Conservation (phyloP, 2,113 vertebrate species). For the Albula glossodonta region DNA sequence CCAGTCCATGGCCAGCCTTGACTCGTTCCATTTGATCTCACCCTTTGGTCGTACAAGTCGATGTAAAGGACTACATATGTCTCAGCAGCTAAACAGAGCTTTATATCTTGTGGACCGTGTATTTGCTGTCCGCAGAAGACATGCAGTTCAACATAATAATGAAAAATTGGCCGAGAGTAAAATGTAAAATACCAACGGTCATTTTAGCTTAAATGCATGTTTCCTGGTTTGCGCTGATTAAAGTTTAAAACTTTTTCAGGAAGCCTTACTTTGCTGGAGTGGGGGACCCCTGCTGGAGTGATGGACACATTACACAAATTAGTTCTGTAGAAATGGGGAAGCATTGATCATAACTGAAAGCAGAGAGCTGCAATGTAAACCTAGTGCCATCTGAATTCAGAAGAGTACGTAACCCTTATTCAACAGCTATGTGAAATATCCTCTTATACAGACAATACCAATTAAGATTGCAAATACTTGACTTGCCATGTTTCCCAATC, state of each 20-base stretch:
- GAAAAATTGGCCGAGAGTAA: background rate
- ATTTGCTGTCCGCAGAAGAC: background rate
- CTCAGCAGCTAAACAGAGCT: background rate
- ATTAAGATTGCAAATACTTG: slow-evolving; percentile 12
- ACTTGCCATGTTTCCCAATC: slow-evolving; percentile 8
- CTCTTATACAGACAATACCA: background rate
- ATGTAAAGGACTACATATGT: background rate
- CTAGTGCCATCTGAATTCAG: slow-evolving; percentile 3
- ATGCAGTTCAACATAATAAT: background rate
- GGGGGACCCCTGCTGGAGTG: slow-evolving; percentile 58
- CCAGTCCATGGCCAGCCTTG: slow-evolving; percentile 6
- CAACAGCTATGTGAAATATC: background rate
- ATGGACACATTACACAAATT: slow-evolving; percentile 39
- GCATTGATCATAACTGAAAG: background rate
- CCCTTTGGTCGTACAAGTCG: background rate
- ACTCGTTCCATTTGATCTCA: slow-evolving; percentile 14
- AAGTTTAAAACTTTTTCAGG: background rate
- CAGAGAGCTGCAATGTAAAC: background rate
- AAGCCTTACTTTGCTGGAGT: slow-evolving; percentile 21
- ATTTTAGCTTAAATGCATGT: background rate
- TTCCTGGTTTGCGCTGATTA: background rate
- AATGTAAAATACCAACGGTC: background rate
- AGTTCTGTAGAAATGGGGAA: background rate
- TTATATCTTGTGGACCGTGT: background rate
- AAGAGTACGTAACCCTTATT: background rate